Base-by-base conservation (phyloP, 2,797 vertebrate species). In the Chanos chanos region DNA sequence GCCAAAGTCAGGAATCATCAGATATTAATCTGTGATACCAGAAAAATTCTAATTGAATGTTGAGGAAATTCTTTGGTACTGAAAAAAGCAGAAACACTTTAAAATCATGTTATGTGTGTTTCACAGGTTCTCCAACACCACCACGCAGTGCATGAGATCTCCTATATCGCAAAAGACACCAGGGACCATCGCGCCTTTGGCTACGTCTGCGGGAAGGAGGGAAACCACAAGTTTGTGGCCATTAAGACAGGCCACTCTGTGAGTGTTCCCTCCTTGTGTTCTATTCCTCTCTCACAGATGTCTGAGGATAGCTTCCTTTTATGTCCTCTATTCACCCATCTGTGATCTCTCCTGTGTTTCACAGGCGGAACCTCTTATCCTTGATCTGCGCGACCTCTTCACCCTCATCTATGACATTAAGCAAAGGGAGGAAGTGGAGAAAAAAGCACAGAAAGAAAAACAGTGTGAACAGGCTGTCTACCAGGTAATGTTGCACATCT, bases 151-250 rank as follows among this genome's bases (percentile, higher is more conserved):
- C 96, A 99, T 2, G 96, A 99, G 85, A 97, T 99, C 79, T 98
- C 96, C 70, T 99, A 98, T 90, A 99, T 99, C 0, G 96, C 96
- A 2, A 98, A 96, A 90, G 96, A 99, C 75, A 97, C 96, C 78
- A 93, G 95, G 61, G 96, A 99, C 81, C 93, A 98, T 77, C 90
- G 96, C 63, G 96, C 96, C 8, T 99, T 99, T 40, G 96, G 96
- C 73, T 99, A 97, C 2, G 93, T 98, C 5, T 99, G 96, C 13
- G 96, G 96, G 63, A 97, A 96, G 74, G 96, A 98, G 78, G 94
- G 95, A 45, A 94, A 97, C 79, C 96, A 99, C 70, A 92, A 92
- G 88, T 99, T 99, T 71, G 95, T 98, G 86, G 96, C 96, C 86
- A 96, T 99, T 82, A 99, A 99, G 85, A 96, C 93, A 1, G 89